Conservation (phyloP, 2,888 invertebrate genomes). For the Tricholauxania praeusta region DNA sequence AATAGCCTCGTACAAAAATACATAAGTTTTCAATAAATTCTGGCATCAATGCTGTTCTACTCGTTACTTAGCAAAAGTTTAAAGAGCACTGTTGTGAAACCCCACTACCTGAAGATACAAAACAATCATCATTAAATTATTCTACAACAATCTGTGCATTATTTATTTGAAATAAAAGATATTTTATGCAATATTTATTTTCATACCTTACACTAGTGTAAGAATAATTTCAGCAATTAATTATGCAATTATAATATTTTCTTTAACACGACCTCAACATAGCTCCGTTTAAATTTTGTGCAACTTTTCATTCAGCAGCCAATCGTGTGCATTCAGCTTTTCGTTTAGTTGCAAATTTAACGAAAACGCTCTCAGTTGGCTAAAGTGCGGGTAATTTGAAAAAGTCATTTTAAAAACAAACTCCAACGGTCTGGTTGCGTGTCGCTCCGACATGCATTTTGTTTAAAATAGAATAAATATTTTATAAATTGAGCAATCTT, state of each 20-base stretch:
- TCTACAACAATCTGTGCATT: too few species aligned
- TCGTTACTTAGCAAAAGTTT: neutral
- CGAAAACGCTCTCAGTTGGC: slow-evolving; percentile 41
- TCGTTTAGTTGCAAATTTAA: slow-evolving; percentile 36
- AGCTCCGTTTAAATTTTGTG: neutral
- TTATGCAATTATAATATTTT: neutral
- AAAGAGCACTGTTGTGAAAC: neutral
- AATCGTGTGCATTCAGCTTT: slow-evolving; percentile 45
- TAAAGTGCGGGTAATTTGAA: slow-evolving; percentile 46
- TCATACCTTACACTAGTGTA: neutral
- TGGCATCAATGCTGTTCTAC: neutral
- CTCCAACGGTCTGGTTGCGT: slow-evolving; percentile 54
- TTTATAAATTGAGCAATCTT: neutral
- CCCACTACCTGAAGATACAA: neutral
- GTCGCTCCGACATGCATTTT: slow-evolving; percentile 40
- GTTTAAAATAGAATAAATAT: neutral
- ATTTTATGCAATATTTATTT: neutral
- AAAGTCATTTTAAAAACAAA: slow-evolving; percentile 60
- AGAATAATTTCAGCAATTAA: neutral
- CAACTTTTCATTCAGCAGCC: slow-evolving; percentile 39
- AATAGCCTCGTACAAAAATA: neutral
- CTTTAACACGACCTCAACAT: neutral
- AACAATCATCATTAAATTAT: too few species aligned
- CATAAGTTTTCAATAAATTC: neutral
- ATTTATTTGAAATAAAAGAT: neutral